Evolutionary conservation across 2,888 invertebrate species (phyloP).

Genomic region (Temnothorax ravouxi): DNA sequence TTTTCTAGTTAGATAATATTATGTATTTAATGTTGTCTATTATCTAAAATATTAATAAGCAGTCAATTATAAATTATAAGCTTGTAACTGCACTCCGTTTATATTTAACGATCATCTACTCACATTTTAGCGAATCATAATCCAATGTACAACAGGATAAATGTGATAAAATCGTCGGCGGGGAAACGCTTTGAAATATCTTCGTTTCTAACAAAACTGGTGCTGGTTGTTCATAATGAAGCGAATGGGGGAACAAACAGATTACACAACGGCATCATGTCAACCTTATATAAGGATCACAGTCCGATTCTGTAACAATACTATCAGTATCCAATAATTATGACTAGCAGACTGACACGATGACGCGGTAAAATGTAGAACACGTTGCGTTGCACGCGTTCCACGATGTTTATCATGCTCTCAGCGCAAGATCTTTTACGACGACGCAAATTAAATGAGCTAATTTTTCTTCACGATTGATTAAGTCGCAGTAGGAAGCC

Average conservation of each 20-base stretch:
- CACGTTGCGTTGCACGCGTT: conserved; percentile 31
- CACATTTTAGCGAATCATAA: background rate
- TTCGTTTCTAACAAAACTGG: conserved; percentile 7
- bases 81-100: background rate
- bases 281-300: conserved; percentile 78
- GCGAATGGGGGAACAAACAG: conserved; percentile 75
- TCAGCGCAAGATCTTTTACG: background rate
- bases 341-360: conserved; percentile 57
- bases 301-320: conserved; percentile 73
- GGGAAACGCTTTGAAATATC: background rate
- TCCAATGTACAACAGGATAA: background rate
- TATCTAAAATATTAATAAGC: background rate
- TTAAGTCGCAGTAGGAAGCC: background rate
- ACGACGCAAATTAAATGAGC: background rate
- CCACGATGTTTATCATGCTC: background rate
- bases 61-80: background rate
- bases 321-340: conserved; percentile 72
- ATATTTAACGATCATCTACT: background rate
- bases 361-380: conserved; percentile 60
- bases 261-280: conserved; percentile 77
- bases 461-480: background rate
- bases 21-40: background rate
- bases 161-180: background rate
- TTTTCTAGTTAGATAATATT: background rate
- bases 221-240: conserved; percentile 59